Evolutionary conservation across 2,797 vertebrate genomes (phyloP).

Genomic region (Sebastes vulpes): DNA sequence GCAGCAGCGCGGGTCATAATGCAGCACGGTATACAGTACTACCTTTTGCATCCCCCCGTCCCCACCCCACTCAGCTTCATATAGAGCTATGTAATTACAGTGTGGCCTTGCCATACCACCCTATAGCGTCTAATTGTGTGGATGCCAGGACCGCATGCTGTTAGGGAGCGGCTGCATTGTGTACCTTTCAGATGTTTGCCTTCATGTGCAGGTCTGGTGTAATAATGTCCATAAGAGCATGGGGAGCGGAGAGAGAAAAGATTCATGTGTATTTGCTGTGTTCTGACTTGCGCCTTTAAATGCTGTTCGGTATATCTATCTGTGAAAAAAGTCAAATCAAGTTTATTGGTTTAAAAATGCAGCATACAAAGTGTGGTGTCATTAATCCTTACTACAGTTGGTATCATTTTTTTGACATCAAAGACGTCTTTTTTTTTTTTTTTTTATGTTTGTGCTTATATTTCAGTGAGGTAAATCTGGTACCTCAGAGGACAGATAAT

Average conservation of each 20-base stretch:
- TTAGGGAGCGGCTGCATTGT: conserved; percentile 49
- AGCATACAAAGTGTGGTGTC: background rate
- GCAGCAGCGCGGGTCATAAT: conserved; percentile 47
- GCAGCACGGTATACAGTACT: conserved; percentile 7
- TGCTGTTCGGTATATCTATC: background rate
- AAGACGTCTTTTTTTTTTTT: background rate
- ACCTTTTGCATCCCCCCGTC: conserved; percentile 12
- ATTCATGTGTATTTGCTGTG: background rate
- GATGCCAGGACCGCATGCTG: conserved; percentile 57
- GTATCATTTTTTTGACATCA: background rate
- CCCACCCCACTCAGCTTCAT: conserved; percentile 44
- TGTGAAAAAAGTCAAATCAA: background rate
- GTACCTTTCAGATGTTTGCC: conserved; percentile 54
- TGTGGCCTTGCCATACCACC: conserved; percentile 57
- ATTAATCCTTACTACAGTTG: background rate
- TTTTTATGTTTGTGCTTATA: background rate
- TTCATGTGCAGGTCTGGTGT: conserved; percentile 25
- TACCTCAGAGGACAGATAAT: background rate
- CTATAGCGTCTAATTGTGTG: conserved; percentile 67
- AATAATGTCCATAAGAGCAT: conserved; percentile 5
- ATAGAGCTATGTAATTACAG: conserved; percentile 71
- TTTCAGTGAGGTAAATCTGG: background rate
- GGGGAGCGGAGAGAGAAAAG: background rate
- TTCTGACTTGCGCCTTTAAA: background rate
- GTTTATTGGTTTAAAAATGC: background rate